Evolutionary conservation across 2,113 vertebrate genomes (phyloP), one percentile per base, ranked within the genome.

Genomic region (Salvelinus namaycush): DNA sequence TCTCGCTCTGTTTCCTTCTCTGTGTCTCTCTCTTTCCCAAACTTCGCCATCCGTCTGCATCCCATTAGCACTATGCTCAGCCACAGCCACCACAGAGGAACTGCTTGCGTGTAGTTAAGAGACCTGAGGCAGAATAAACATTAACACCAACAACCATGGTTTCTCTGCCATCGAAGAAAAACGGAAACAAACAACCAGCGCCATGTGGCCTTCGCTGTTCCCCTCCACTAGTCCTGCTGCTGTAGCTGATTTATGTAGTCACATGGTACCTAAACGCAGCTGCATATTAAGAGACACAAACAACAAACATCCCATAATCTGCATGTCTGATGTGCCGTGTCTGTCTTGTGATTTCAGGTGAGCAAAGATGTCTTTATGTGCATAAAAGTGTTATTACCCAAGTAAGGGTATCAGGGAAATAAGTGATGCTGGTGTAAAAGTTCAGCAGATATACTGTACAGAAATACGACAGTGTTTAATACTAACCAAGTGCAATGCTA

Each of bases 51-150:
- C 29, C 18, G 67, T 75, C 75, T 78, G 77, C 29, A 59, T 44
- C 24, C 70, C 48, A 65, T 76, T 68, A 68, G 8, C 48, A 51
- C n/a, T 22, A 11, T 74, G 39, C 48, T 65, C 57, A 82, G 57
- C 78, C 72, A 60, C 77, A 74, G 75, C 68, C 70, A 70, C 65
- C 72, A 71, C 70, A 62, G 72, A 18, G 54, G 67, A 78, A 73
- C 75, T 64, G 70, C 75, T 78, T 78, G 76, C 67, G 69, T 73
- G 48, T 70, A 51, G 73, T 73, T 70, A 62, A 69, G 77, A 79
- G 69, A 77, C 65, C 72, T 72, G 39, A 66, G 49, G 81, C 73
- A 76, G 74, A 79, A 70, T 83, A 79, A 83, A 83, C 81, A 79
- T 67, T 77, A 79, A 76, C 71, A 76, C 81, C 76, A 70, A 67